Evolutionary conservation across 2,797 vertebrate genomes (phyloP).

Genomic region (Mus spretus): DNA sequence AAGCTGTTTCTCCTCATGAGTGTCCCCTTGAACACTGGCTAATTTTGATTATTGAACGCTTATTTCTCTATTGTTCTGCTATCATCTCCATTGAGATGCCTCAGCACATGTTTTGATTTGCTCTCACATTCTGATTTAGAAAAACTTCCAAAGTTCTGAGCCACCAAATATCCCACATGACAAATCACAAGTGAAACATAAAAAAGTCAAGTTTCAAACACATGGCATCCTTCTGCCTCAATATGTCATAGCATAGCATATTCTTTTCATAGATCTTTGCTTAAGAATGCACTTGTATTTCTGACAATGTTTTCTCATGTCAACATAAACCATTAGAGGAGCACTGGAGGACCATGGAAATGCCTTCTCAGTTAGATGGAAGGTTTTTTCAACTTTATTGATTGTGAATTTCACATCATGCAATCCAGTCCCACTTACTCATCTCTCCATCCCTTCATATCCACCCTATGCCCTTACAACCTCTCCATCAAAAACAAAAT

Average conservation of each 20-base stretch:
- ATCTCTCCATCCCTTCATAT: not conserved
- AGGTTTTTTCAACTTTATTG: not conserved
- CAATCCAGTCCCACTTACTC: not conserved
- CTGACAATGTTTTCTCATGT: constrained; percentile 23
- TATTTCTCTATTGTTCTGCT: not conserved
- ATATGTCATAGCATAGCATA: not conserved
- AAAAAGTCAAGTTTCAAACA: not conserved
- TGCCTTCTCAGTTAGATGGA: not conserved
- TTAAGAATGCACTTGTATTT: not conserved
- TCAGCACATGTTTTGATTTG: not conserved
- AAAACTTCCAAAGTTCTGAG: not conserved
- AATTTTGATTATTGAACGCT: not conserved
- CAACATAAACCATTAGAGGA: not conserved
- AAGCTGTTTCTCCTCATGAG: not conserved
- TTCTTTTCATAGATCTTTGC: not conserved
- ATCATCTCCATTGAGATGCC: not conserved
- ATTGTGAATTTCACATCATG: not conserved
- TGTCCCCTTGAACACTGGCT: not conserved
- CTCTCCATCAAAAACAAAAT: not conserved
- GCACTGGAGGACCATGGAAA: not conserved
- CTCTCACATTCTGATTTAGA: not conserved
- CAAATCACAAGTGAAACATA: not conserved
- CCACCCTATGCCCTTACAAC: not conserved
- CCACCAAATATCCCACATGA: not conserved
- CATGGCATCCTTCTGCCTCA: not conserved